Evolutionary conservation across 2,113 vertebrate genomes (phyloP).

Genomic region (Caranx melampygus): DNA sequence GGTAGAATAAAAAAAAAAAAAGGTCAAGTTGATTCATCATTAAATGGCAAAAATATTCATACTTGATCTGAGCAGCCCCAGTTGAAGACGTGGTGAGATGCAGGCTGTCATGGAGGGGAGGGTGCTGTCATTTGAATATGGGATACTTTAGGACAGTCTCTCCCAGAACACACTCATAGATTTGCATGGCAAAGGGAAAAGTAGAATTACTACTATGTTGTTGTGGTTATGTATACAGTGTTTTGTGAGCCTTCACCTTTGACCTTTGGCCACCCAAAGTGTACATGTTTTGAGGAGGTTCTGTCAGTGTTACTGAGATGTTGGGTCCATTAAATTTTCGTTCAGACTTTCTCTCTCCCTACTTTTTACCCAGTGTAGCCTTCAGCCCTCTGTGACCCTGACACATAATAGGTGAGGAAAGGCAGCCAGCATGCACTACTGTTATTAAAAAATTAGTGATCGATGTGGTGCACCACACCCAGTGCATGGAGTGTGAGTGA

Average conservation of each 20-base stretch:
- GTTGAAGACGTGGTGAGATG: not conserved
- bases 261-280: too few relatives aligned
- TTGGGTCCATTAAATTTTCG: not conserved
- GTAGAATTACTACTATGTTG: too few relatives aligned
- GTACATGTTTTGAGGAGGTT: too few relatives aligned
- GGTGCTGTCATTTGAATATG: too few relatives aligned
- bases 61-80: not conserved
- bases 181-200: too few relatives aligned
- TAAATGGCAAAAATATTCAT: not conserved
- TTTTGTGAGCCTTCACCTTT: too few relatives aligned
- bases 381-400: conserved; percentile 16
- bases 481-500: not conserved
- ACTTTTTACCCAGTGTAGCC: conserved; percentile 6
- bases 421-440: not conserved
- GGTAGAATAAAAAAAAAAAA: too few relatives aligned
- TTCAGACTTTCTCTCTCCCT: not conserved
- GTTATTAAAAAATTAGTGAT: conserved; percentile 46
- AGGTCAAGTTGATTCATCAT: too few relatives aligned
- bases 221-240: too few relatives aligned
- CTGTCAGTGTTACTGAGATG: too few relatives aligned
- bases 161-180: too few relatives aligned
- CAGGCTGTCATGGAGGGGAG: not conserved
- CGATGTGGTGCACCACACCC: not conserved
- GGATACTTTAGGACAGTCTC: too few relatives aligned
- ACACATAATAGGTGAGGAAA: conserved; percentile 7